Evolutionary conservation across 1,140 invertebrate genomes (phyloP).

Genomic region (Hormaphis cornu): DNA sequence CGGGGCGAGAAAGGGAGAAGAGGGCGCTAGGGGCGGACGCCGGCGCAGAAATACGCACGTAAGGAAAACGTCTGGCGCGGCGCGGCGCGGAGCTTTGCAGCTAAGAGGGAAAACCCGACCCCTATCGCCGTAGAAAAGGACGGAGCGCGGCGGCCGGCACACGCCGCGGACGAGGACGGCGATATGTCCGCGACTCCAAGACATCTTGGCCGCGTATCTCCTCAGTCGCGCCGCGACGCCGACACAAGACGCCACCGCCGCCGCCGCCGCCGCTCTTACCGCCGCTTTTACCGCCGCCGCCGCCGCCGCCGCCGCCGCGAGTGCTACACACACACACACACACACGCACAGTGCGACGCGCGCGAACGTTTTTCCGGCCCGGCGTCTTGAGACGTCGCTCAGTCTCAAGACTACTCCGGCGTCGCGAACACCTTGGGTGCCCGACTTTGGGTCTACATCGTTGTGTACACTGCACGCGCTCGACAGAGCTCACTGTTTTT

Average conservation of each 20-base stretch:
- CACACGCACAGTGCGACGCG: conserved; percentile 2
- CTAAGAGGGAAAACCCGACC: conserved; percentile 32
- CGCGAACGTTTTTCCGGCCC: conserved; percentile 32
- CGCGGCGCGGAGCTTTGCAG: conserved; percentile 22
- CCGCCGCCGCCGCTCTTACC: conserved; percentile 4
- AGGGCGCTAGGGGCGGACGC: conserved; percentile 36
- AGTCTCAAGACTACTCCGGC: conserved; percentile 34
- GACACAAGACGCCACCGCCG: conserved; percentile 27
- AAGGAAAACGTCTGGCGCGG: conserved; percentile 36
- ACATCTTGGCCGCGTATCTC: conserved; percentile 32
- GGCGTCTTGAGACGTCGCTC: conserved; percentile 34
- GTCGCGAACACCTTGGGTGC: conserved; percentile 33
- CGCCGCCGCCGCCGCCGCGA: conserved; percentile 8
- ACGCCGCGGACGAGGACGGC: conserved; percentile 32
- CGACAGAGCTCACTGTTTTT: too few species aligned
- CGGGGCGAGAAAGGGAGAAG: not conserved
- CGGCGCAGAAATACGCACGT: conserved; percentile 38
- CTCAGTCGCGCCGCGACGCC: conserved; percentile 30
- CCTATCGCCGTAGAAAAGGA: conserved; percentile 20
- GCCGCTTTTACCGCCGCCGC: not conserved
- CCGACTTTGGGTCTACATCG: conserved; percentile 4
- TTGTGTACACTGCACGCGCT: too few species aligned
- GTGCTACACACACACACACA: conserved; percentile 1
- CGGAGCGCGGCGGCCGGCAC: conserved; percentile 27
- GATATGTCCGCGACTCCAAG: conserved; percentile 30